Evolutionary conservation across 2,113 vertebrate species (phyloP), one percentile per base, ranked within the genome.

Genomic region (Corythoichthys intestinalis): DNA sequence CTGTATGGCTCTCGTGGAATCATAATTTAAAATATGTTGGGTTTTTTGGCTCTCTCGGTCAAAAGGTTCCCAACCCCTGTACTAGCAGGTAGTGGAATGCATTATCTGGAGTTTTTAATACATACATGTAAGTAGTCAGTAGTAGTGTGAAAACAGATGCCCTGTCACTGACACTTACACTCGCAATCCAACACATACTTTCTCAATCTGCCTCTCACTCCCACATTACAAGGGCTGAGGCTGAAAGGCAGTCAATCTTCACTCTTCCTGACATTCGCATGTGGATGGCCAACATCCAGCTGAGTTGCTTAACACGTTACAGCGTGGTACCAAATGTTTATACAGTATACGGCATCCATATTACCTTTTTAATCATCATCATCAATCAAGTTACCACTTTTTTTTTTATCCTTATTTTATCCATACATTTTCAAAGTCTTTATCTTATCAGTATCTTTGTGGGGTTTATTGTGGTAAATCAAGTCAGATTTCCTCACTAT

Each of bases 241-340:
- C 83, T 82, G 77, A 65, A 76, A 78, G 78, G 87, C 75, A 73
- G 73, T 90, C 81, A 85, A 88, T 88, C 88, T 83, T 62, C 86
- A 71, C 78, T 74, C 69, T 81, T 66, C 74, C 65, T 83, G 85
- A 88, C 83, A 74, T 67, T 76, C 71, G 73, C 82, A 84, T 85
- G 86, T 82, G 79, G 76, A 81, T 82, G 85, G 83, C 80, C 69
- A 48, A 64, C 79, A 83, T 82, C 79, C 85, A 83, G 67, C 75
- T 20, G 69, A 78, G 78, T 76, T 85, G 84, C 71, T 74, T 71
- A 76, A 74, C 76, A 77, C 76, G 78, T 84, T 81, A 82, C 85
- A 86, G 75, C 85, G 38, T 60, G 38, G 38, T n/a, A 44, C 39
- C 38, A 61, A 58, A 4, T 28, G 6, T 41, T 41, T 20, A 62